Evolutionary conservation across 2,113 vertebrate species (phyloP).

Genomic region (Arenaria interpres): DNA sequence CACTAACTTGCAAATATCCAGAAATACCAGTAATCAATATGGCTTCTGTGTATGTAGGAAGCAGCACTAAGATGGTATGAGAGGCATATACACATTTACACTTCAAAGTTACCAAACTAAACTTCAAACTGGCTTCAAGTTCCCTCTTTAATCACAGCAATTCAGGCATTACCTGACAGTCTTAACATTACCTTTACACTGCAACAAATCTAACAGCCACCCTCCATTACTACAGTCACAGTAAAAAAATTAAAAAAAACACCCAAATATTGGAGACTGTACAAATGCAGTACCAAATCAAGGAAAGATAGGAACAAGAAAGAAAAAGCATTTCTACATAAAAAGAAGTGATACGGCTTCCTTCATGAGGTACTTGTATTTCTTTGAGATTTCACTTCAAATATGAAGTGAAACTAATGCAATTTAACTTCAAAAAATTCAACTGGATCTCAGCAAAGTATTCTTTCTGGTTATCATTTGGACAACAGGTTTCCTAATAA

Average conservation of each 20-base stretch:
- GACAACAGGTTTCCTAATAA: not conserved
- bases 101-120: not conserved
- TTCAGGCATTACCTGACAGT: not conserved
- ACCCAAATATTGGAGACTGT: not conserved
- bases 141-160: not conserved
- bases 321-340: not conserved
- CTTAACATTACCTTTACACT: not conserved
- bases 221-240: not conserved
- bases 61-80: not conserved
- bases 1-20: not conserved
- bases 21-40: not conserved
- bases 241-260: not conserved
- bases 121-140: not conserved
- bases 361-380: not conserved
- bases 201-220: not conserved
- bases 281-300: not conserved
- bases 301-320: not conserved
- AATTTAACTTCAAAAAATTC: not conserved
- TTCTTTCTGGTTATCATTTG: not conserved
- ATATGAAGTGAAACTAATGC: not conserved
- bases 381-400: not conserved
- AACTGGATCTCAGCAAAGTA: not conserved
- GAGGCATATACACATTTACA: not conserved
- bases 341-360: not conserved
- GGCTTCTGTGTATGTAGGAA: not conserved